Base-by-base conservation (phyloP, 2,888 invertebrate genomes). In the Dicyrtomina minuta region DNA sequence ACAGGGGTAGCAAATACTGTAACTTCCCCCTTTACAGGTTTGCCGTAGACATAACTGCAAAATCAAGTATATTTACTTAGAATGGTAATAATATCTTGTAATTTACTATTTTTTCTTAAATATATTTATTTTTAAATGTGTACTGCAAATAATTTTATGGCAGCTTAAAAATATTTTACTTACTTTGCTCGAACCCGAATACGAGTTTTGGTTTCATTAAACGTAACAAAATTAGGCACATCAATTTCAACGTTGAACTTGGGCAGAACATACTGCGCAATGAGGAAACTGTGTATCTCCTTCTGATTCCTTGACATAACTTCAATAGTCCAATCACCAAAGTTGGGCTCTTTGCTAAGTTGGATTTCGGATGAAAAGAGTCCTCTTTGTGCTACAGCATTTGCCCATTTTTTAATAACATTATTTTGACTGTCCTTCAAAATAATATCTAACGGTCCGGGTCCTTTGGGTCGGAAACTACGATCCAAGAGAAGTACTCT, bases 211-310 rank as follows among this genome's bases (percentile, higher is more conserved):
- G 89, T 89, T 65, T 93, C 92, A 74, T 88, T 88, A 80, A 92
- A 90, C 1, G 93, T 89, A 6, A 90, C 87, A 81, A 93, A 92
- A 66, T 90, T 87, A 0, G 92, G 90, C 41, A 93, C 87, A 75
- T 91, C 88, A 72, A 97, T 88, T 39, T 87, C 87, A 70, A 97
- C 91, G 80, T 95, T 89, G 82, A 96, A 98, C 81, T 96, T 96
- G 0, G 98, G 98, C 76, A 94, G 83, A 67, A 97, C 90, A 79
- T 94, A 95, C 82, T 94, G 92, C 8, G 93, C 93, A 6, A 96
- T 92, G 80, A 91, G 87, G 73, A 93, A 87, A 12, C 85, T 85
- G 80, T 91, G 90, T 69, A 87, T 86, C 80, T 88, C 88, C 13
- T 82, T 85, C 80, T 89, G 89, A 72, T 86, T 88, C 59, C 86